Percentiles rank a stretch among this genome's conserved stretches.
phyloP scores from a whole-genome alignment of 2,113 vertebrate species.

The Epinephelus lanceolatus region DNA sequence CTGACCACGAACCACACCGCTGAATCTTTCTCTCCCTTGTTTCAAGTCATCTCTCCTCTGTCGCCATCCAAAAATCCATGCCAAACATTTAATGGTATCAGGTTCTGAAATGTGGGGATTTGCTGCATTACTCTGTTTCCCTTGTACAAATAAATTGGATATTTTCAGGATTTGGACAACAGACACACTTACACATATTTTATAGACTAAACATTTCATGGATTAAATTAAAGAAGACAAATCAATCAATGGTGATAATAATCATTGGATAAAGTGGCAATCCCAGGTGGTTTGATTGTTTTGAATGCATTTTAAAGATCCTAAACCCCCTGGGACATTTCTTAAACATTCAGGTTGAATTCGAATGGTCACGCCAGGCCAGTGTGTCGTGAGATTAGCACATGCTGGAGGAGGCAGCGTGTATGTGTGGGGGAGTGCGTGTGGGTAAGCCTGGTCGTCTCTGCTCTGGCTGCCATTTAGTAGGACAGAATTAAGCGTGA shows the following conservation, averaged over 20 bases:
- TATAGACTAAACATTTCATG: background rate
- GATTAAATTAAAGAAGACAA: background rate
- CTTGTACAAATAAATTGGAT: background rate
- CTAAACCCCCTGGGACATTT: background rate
- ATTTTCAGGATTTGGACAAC: background rate
- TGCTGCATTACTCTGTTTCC: no score
- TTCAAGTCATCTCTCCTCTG: background rate
- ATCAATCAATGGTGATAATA: background rate
- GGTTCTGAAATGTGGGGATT: background rate
- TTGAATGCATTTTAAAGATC: constrained; percentile 1
- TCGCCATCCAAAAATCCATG: background rate
- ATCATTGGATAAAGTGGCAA: background rate
- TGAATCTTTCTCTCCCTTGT: background rate
- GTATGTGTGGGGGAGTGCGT: constrained; percentile 18
- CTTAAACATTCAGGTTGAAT: constrained; percentile 25
- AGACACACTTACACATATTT: background rate
- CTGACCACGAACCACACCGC: background rate
- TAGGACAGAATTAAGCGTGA: constrained; percentile 72
- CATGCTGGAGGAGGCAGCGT: constrained; percentile 36
- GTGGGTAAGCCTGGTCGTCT: constrained; percentile 60
- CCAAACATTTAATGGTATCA: background rate
- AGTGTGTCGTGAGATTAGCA: constrained; percentile 65
- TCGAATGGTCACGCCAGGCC: constrained; percentile 32
- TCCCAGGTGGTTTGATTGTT: background rate
- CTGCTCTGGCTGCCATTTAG: constrained; percentile 67